These are phyloP conservation scores for Gadopsis bispinosus DNA, from an alignment of 2,797 vertebrate genomes.

Conservation along the genomic window DNA sequence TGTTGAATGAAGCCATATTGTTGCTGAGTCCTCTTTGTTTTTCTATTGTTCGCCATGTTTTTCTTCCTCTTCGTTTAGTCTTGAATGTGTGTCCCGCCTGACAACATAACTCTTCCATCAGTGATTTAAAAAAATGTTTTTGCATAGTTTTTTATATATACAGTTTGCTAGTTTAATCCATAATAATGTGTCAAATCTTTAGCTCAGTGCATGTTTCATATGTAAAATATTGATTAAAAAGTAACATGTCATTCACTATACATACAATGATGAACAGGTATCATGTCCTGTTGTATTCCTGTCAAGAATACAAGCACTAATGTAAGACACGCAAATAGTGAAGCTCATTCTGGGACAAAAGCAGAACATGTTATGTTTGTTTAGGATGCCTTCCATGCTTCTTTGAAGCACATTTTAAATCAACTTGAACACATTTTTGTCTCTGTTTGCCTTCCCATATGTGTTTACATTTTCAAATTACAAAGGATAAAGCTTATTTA, in stretches of 20 bases:
- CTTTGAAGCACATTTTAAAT: conserved; percentile 42
- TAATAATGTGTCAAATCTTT: not conserved
- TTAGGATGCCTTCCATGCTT: conserved; percentile 33
- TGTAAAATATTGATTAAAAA: too few species aligned
- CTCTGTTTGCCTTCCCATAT: conserved; percentile 3
- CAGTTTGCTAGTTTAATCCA: not conserved
- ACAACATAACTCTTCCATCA: not conserved
- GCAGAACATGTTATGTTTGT: conserved; percentile 41
- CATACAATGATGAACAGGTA: too few species aligned
- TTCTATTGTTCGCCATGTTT: conserved; percentile 3
- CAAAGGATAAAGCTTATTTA: conserved; percentile 29
- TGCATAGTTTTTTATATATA: too few species aligned
- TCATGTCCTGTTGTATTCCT: not conserved
- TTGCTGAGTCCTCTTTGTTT: conserved; percentile 34
- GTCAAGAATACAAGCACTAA: conserved; percentile 26
- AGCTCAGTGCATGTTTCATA: not conserved
- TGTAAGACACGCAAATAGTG: conserved; percentile 7
- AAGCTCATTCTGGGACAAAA: conserved; percentile 38
- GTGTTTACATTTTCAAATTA: conserved; percentile 15
- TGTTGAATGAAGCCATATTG: conserved; percentile 35
- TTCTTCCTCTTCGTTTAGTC: conserved; percentile 7
- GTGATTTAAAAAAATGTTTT: not conserved
- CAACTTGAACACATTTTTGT: conserved; percentile 22
- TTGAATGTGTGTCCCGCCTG: not conserved
- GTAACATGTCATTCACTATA: not conserved